A percentile compares a stretch with the other conserved stretches of the same genome.
Evolutionary conservation across 2,888 invertebrate species (phyloP).

Genomic region (Zaprionus lineosus): DNA sequence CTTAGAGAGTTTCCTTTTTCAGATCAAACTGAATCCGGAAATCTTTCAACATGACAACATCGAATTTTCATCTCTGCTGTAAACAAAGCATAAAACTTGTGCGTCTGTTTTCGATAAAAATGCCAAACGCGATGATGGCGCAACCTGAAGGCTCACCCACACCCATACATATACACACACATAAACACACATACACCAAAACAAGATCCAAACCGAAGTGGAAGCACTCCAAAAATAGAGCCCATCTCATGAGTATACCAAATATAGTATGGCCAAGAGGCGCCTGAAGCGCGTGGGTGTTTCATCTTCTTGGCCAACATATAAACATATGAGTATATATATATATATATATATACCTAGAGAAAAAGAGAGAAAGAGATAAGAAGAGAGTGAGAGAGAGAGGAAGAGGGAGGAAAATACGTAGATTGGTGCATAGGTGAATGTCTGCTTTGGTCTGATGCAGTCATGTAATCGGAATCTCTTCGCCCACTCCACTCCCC

Average conservation of each 20-base stretch:
- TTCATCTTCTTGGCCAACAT: slow-evolving; percentile 38
- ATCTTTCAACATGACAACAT: slow-evolving; percentile 51
- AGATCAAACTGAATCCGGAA: slow-evolving; percentile 45
- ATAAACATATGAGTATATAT: slow-evolving; percentile 12
- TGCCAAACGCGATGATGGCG: slow-evolving; percentile 59
- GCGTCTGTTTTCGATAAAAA: slow-evolving; percentile 61
- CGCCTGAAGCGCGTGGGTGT: slow-evolving; percentile 37
- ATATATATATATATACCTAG: background rate
- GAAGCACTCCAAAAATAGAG: slow-evolving; percentile 62
- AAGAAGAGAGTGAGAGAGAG: no score
- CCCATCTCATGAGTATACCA: slow-evolving; percentile 59
- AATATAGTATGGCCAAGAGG: slow-evolving; percentile 58
- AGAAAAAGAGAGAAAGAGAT: no score
- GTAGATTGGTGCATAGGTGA: slow-evolving; percentile 42
- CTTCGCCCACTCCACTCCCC: no score
- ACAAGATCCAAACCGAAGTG: slow-evolving; percentile 30
- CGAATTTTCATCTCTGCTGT: slow-evolving; percentile 34
- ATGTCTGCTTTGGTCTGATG: slow-evolving; percentile 34
- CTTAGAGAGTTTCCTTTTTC: background rate
- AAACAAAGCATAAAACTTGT: slow-evolving; percentile 65
- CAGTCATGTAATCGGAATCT: slow-evolving; percentile 70
- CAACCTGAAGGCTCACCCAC: slow-evolving; percentile 48
- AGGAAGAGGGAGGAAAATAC: no score
- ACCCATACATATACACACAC: background rate
- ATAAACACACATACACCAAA: slow-evolving; percentile 8